phyloP scores from a whole-genome alignment of 2,797 vertebrate genomes.

The Knipowitschia caucasica region DNA sequence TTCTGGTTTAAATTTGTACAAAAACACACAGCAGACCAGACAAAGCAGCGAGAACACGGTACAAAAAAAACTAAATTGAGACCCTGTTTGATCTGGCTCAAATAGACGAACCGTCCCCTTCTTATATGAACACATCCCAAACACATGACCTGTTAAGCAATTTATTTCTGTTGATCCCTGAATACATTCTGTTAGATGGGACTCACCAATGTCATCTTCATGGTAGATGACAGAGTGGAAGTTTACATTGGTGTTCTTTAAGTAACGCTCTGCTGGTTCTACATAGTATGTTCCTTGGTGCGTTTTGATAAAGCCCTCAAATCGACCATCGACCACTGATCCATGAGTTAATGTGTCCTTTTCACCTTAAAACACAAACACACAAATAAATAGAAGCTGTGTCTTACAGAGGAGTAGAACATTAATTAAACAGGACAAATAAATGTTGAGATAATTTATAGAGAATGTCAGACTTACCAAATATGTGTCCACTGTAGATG shows the following conservation, averaged over 20 bases:
- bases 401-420: background rate
- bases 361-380: slow-evolving; percentile 80
- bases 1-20: too few relatives aligned
- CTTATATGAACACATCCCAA: too few relatives aligned
- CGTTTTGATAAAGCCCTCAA: slow-evolving; percentile 95
- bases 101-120: too few relatives aligned
- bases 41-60: too few relatives aligned
- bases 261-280: slow-evolving; percentile 92
- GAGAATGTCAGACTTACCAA: slow-evolving; percentile 77
- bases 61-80: too few relatives aligned
- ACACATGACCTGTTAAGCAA: too few relatives aligned
- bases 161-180: too few relatives aligned
- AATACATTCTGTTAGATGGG: too few relatives aligned
- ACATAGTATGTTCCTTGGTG: slow-evolving; percentile 90
- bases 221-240: slow-evolving; percentile 98
- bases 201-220: slow-evolving; percentile 93
- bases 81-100: too few relatives aligned
- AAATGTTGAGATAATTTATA: background rate
- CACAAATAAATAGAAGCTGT: slow-evolving; percentile 4
- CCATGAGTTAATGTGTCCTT: slow-evolving; percentile 89
- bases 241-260: slow-evolving; percentile 77
- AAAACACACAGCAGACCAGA: too few relatives aligned
- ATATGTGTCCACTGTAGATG: slow-evolving; percentile 94
- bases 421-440: background rate
- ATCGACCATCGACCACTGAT: slow-evolving; percentile 89